These are phyloP conservation scores for Lacanobia wlatinum DNA, from an alignment of 2,888 invertebrate genomes.

Conservation along the genomic window DNA sequence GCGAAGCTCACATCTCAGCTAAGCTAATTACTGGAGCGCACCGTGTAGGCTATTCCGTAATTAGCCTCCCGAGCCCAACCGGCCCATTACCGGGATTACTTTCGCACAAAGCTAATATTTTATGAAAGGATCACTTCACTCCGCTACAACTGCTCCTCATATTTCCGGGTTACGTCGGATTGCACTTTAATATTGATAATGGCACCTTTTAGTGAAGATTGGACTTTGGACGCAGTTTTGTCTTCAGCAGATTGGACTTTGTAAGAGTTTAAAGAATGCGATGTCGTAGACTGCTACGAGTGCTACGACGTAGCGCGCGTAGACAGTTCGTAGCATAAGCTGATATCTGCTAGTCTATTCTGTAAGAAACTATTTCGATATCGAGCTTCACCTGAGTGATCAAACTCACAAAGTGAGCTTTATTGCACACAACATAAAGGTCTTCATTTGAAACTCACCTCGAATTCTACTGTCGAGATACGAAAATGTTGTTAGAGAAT, in stretches of 20 bases:
- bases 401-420: too few species aligned
- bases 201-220: conserved; percentile 32
- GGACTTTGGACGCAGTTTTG: conserved; percentile 12
- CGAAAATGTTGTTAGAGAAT: too few species aligned
- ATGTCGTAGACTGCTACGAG: conserved; percentile 30
- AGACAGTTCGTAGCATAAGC: conserved; percentile 5
- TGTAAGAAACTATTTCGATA: too few species aligned
- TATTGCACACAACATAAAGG: too few species aligned
- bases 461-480: too few species aligned
- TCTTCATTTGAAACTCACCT: too few species aligned
- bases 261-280: neutral
- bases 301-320: conserved; percentile 43
- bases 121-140: conserved; percentile 69
- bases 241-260: too few species aligned
- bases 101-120: conserved; percentile 71
- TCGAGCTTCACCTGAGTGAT: too few species aligned
- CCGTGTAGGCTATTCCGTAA: conserved; percentile 63
- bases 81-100: conserved; percentile 72
- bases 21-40: conserved; percentile 43
- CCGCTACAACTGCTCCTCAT: conserved; percentile 49
- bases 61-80: conserved; percentile 57
- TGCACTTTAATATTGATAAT: conserved; percentile 56
- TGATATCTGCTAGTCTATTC: too few species aligned
- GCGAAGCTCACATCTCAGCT: conserved; percentile 16
- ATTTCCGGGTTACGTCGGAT: conserved; percentile 31